Conservation (phyloP, 2,113 vertebrate genomes). For the Orthonyx spaldingii region DNA sequence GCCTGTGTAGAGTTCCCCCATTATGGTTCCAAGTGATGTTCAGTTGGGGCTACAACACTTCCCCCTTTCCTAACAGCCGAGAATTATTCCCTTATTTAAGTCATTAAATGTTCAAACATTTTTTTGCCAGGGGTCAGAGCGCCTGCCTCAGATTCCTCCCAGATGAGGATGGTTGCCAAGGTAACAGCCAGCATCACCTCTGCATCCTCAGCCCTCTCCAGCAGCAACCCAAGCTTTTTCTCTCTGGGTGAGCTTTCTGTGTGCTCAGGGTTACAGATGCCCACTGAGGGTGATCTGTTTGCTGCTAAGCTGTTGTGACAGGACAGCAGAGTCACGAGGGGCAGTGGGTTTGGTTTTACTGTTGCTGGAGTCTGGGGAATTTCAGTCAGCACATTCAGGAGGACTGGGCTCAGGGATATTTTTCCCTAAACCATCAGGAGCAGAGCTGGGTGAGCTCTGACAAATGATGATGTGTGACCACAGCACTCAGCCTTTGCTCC, state of each 20-base stretch:
- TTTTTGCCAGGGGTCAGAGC: conserved; percentile 16
- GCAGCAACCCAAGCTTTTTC: rapidly evolving
- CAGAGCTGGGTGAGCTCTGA: background rate
- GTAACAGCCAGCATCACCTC: conserved; percentile 33
- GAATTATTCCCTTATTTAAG: background rate
- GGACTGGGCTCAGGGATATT: background rate
- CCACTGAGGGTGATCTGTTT: background rate
- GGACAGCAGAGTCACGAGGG: background rate
- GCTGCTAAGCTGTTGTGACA: background rate
- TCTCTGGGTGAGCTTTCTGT: background rate
- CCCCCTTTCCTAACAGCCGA: background rate
- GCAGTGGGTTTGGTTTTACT: background rate
- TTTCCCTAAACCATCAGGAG: background rate
- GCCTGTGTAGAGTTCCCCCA: background rate
- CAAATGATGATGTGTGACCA: background rate
- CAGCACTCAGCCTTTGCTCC: background rate
- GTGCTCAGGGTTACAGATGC: background rate
- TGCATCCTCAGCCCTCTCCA: background rate
- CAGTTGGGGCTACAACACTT: background rate
- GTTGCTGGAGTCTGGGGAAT: background rate
- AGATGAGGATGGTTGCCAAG: conserved; percentile 28
- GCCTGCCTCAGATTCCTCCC: background rate
- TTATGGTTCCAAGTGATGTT: background rate
- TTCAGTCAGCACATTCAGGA: background rate
- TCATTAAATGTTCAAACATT: background rate